phyloP scores from a whole-genome alignment of 1,140 invertebrate species.

The Fopius arisanus region DNA sequence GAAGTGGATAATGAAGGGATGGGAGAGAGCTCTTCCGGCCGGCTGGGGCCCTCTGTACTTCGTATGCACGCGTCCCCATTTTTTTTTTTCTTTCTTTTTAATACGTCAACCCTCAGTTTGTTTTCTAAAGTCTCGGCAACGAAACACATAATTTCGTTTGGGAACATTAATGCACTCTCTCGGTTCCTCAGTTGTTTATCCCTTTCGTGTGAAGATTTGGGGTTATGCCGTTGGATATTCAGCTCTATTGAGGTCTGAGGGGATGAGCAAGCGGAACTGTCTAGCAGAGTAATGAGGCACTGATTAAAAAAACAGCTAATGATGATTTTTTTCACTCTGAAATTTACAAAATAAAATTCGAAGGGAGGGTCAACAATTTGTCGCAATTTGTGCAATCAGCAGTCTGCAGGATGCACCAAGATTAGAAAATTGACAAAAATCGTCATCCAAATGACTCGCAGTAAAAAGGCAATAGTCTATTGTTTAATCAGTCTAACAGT shows the following conservation, averaged over 20 bases:
- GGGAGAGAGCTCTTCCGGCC: slow-evolving; percentile 27
- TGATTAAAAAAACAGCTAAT: too few species aligned
- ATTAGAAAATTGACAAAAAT: too few species aligned
- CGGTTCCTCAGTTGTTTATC: background rate
- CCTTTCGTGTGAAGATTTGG: background rate
- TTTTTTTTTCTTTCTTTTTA: slow-evolving; percentile 24
- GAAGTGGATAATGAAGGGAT: slow-evolving; percentile 30
- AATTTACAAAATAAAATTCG: too few species aligned
- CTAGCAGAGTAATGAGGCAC: too few species aligned
- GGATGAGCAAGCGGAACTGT: too few species aligned
- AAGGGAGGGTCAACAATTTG: too few species aligned
- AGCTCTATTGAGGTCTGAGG: background rate
- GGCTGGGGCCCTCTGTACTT: slow-evolving; percentile 21
- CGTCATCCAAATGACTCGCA: too few species aligned
- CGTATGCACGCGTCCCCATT: slow-evolving; percentile 16
- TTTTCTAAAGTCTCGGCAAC: slow-evolving; percentile 1
- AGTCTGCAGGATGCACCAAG: too few species aligned
- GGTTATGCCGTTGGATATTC: background rate
- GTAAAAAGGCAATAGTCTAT: too few species aligned
- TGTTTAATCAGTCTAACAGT: too few species aligned
- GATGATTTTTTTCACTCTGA: too few species aligned
- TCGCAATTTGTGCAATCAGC: too few species aligned
- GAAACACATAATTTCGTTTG: background rate
- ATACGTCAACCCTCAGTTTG: slow-evolving; percentile 14
- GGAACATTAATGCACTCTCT: background rate